Evolutionary conservation across 2,797 vertebrate genomes (phyloP), one percentile per base, ranked within the genome.

Genomic region (Pangasius macronema): DNA sequence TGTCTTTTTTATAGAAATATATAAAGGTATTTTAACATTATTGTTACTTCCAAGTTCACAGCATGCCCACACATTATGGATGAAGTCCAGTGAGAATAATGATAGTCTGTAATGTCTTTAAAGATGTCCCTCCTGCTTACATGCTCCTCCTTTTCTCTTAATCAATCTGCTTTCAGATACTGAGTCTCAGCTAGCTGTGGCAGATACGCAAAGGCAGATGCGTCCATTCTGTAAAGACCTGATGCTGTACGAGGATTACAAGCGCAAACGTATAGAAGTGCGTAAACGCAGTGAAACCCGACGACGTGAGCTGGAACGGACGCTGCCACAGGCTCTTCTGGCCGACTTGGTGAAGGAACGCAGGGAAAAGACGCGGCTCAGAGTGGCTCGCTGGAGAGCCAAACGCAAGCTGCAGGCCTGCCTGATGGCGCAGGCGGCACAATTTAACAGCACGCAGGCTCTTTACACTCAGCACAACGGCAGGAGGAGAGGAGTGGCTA

Each of bases 341-440:
- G 94, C 95, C 2, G 95, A 96, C 33, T 88, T 96, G 92, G 95
- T 94, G 33, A 89, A 91, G 65, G 93, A 93, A 89, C 95, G 96
- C 0, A 90, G 96, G 63, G 96, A 96, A 91, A 96, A 96, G 92
- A 96, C 95, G 80, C 92, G 96, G 2, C 92, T 96, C 88, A 92
- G 96, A 51, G 96, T 96, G 80, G 96, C 96, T 3, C 91, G 95
- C 27, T 96, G 96, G 96, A 93, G 96, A 72, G 96, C 96, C 5
- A 96, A 96, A 49, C 94, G 95, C 89, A 96, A 96, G 87, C 93
- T 96, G 1, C 96, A 96, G 92, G 95, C 95, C 16, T 94, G 95
- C 86, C 87, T 93, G 57, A 90, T 95, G 73, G 86, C 89, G 2
- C 89, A 88, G 89, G 83, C 86, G 0, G 88, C 83, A 14, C 89